These are phyloP conservation scores for Chaenocephalus aceratus DNA, from an alignment of 2,113 vertebrate species.

Conservation along the genomic window DNA sequence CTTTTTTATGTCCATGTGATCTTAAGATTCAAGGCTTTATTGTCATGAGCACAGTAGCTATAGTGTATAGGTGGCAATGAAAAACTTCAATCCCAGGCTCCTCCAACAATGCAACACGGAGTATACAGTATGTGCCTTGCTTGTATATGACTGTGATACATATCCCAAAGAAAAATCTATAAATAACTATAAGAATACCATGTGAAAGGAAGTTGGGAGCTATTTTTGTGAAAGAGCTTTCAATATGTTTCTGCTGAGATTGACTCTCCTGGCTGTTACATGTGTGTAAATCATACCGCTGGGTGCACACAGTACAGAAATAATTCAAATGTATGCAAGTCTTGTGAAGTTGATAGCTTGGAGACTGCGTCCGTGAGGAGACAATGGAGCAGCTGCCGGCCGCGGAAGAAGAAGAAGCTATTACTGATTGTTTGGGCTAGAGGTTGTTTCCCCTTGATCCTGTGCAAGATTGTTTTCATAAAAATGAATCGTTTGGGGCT, in stretches of 20 bases:
- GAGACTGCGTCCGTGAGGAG: constrained; percentile 16
- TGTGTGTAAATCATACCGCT: not conserved
- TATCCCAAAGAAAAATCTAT: not conserved
- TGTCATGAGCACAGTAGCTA: no score
- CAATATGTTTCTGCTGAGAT: not conserved
- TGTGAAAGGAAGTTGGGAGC: constrained; percentile 17
- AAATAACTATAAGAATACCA: not conserved
- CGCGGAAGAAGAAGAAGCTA: constrained; percentile 65
- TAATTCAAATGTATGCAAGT: constrained; percentile 2
- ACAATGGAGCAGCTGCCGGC: constrained; percentile 63
- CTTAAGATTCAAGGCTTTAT: not conserved
- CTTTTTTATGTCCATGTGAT: not conserved
- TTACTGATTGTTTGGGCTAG: constrained; percentile 48
- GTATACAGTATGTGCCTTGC: not conserved
- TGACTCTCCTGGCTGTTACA: not conserved
- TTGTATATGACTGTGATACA: not conserved
- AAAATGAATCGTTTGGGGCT: constrained; percentile 27
- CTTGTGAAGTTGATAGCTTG: constrained; percentile 16
- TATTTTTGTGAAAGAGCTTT: constrained; percentile 10
- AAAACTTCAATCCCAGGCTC: no score
- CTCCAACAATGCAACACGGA: no score
- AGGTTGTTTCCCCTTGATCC: constrained; percentile 42
- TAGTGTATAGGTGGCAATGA: no score
- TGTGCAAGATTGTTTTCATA: constrained; percentile 45
- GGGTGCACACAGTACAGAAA: not conserved